Evolutionary conservation across 37 sponge, comb jelly and placozoan species (phyloP).

Genomic region (Ianthella basta): DNA sequence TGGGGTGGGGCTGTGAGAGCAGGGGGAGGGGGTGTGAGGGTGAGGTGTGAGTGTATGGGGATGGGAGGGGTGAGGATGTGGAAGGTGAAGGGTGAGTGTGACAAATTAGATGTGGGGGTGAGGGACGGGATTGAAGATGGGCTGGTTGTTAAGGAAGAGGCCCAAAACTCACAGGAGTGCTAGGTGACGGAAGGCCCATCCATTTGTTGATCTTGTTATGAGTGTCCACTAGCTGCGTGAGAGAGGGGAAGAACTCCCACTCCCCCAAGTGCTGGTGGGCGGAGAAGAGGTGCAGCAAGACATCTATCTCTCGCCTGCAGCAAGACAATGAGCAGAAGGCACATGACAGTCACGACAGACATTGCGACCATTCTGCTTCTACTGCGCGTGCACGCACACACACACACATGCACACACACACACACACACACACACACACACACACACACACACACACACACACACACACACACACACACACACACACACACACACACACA

Average conservation of each 20-base stretch:
- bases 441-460: slow-evolving; percentile 13
- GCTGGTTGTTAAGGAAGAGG: not conserved
- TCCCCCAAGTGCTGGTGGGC: not conserved
- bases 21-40: no score
- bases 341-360: not conserved
- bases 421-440: not conserved
- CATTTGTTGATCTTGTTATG: not conserved
- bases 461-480: slow-evolving; percentile 1
- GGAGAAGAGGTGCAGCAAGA: not conserved
- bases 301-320: not conserved
- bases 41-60: no score
- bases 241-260: not conserved
- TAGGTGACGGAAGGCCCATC: not conserved
- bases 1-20: no score
- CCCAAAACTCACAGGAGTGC: not conserved
- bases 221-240: not conserved
- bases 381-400: slow-evolving; percentile 4
- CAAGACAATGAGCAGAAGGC: not conserved
- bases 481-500: slow-evolving; percentile 4
- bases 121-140: no score
- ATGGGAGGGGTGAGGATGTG: no score
- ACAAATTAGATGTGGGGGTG: no score
- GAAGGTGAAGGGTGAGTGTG: no score
- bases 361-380: no score
- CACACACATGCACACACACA: not conserved